Evolutionary conservation across 2,888 invertebrate species (phyloP).

Genomic region (Trichogramma evanescens): DNA sequence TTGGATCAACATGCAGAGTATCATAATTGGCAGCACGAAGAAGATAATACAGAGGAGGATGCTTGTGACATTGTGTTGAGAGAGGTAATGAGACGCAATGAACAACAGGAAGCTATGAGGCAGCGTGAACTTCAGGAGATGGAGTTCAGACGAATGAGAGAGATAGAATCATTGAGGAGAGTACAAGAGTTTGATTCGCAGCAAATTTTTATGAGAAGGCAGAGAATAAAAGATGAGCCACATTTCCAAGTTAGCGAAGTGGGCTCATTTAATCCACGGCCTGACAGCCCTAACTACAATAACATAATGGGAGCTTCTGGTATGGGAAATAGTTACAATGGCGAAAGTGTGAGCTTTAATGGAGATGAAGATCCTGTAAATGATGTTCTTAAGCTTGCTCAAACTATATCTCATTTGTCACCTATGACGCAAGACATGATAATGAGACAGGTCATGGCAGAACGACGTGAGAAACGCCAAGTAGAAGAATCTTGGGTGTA

Average conservation of each 20-base stretch:
- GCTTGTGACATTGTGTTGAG: slow-evolving; percentile 2
- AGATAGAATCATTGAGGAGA: too few relatives aligned
- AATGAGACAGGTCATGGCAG: slow-evolving; percentile 14
- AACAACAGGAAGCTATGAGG: background rate
- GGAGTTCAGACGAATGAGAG: too few relatives aligned
- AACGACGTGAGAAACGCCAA: slow-evolving; percentile 3
- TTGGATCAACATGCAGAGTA: background rate
- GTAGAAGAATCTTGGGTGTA: too few relatives aligned
- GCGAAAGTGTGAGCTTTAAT: background rate
- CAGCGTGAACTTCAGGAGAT: too few relatives aligned
- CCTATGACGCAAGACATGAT: slow-evolving; percentile 13
- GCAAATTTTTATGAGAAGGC: too few relatives aligned
- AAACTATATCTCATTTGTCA: slow-evolving; percentile 11
- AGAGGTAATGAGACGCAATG: background rate
- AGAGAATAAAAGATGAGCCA: too few relatives aligned
- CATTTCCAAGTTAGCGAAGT: too few relatives aligned
- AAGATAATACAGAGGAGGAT: background rate
- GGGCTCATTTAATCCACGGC: too few relatives aligned
- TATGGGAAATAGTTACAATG: too few relatives aligned
- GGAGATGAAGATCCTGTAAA: slow-evolving; percentile 6
- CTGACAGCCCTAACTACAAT: too few relatives aligned
- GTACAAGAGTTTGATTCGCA: too few relatives aligned
- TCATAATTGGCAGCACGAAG: background rate
- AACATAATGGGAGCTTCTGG: too few relatives aligned
- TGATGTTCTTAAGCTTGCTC: slow-evolving; percentile 3